A percentile compares a stretch with the other conserved stretches of the same genome.
Evolutionary conservation across 2,888 invertebrate genomes (phyloP).

Genomic region (Neelides folsomi): DNA sequence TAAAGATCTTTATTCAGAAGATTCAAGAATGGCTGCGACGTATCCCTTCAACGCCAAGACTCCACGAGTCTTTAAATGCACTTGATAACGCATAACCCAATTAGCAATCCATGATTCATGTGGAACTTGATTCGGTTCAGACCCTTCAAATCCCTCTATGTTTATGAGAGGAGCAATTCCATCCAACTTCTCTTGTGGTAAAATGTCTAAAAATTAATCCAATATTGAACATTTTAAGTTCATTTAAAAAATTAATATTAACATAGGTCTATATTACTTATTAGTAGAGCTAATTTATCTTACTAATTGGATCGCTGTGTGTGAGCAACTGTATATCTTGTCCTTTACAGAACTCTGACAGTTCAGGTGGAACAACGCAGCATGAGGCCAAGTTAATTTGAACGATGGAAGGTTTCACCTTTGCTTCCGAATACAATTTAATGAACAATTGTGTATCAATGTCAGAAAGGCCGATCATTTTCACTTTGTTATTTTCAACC

Average conservation of each 20-base stretch:
- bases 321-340: constrained; percentile 86
- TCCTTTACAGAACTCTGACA: constrained; percentile 77
- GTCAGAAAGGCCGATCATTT: constrained; percentile 73
- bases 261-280: no score
- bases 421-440: constrained; percentile 59
- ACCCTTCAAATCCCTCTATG: constrained; percentile 43
- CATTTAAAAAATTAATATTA: no score
- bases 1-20: not conserved
- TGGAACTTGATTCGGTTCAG: constrained; percentile 37
- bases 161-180: constrained; percentile 15
- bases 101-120: constrained; percentile 40
- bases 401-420: constrained; percentile 69
- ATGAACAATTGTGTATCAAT: constrained; percentile 69
- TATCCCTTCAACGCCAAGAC: constrained; percentile 85
- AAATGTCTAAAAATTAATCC: constrained; percentile 19
- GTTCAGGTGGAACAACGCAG: constrained; percentile 81
- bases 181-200: constrained; percentile 29
- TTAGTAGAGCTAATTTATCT: no score
- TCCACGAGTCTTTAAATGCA: constrained; percentile 79
- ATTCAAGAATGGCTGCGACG: constrained; percentile 39
- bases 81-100: constrained; percentile 76
- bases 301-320: constrained; percentile 85
- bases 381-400: constrained; percentile 87
- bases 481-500: constrained; percentile 50
- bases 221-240: not conserved